phyloP scores from a whole-genome alignment of 2,888 invertebrate genomes.

The Balanococcus diminutus region DNA sequence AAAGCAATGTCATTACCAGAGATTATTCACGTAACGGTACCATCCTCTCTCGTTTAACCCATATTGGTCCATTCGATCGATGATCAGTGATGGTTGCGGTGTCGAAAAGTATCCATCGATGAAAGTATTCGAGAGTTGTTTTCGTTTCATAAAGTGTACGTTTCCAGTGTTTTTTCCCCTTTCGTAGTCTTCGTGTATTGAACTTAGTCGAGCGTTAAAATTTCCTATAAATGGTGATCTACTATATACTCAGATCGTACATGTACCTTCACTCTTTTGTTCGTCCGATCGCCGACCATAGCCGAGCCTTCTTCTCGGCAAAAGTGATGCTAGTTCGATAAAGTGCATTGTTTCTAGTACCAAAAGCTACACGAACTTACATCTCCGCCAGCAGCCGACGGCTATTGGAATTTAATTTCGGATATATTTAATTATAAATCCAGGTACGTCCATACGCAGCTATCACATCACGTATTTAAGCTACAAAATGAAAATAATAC shows the following conservation, averaged over 20 bases:
- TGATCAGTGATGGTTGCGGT: neutral
- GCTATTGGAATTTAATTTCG: constrained; percentile 5
- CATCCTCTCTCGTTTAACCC: neutral
- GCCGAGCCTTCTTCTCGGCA: neutral
- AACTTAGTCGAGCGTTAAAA: neutral
- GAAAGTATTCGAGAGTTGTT: neutral
- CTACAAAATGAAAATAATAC: neutral
- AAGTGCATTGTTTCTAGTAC: neutral
- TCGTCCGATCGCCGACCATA: neutral
- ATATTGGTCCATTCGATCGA: neutral
- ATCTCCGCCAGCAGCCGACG: neutral
- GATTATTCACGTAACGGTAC: constrained; percentile 1
- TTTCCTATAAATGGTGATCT: neutral
- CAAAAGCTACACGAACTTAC: neutral
- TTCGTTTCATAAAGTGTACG: neutral
- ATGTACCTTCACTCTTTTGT: neutral
- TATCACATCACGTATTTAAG: neutral
- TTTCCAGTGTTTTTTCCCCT: neutral
- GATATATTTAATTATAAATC: neutral
- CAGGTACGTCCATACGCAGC: neutral
- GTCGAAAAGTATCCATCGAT: neutral
- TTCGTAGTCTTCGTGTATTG: neutral
- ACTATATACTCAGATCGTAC: neutral
- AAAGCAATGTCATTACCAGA: constrained; percentile 22
- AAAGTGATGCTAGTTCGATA: neutral